These are phyloP conservation scores for Coelopa frigida DNA, from an alignment of 1,140 invertebrate genomes.

Conservation along the genomic window DNA sequence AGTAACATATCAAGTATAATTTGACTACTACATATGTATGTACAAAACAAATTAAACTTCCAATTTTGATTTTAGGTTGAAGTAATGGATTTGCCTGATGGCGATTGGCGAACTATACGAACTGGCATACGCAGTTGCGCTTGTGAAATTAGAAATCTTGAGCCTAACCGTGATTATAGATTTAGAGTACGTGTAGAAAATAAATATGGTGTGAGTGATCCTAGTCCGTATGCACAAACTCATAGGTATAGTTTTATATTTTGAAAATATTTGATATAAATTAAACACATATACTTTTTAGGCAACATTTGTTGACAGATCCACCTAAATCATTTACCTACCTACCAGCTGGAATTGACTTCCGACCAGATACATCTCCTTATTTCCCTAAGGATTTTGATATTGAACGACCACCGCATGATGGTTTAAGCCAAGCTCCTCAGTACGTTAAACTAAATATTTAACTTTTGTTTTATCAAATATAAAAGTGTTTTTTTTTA, in stretches of 20 bases:
- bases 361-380: conserved; percentile 77
- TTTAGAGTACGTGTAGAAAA: conserved; percentile 93
- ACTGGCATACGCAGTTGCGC: conserved; percentile 74
- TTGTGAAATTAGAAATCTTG: conserved; percentile 75
- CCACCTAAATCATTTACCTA: conserved; percentile 73
- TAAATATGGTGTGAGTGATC: conserved; percentile 93
- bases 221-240: conserved; percentile 78
- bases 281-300: conserved; percentile 8
- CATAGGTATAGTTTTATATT: conserved; percentile 46
- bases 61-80: conserved; percentile 65
- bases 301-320: conserved; percentile 71
- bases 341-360: conserved; percentile 71
- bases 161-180: conserved; percentile 83
- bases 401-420: conserved; percentile 75
- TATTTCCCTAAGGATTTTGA: conserved; percentile 88
- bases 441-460: conserved; percentile 30
- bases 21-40: too few species aligned
- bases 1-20: conserved; percentile 78
- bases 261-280: conserved; percentile 18
- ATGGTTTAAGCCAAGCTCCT: conserved; percentile 72
- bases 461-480: neutral
- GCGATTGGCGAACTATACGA: conserved; percentile 79
- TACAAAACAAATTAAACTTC: too few species aligned
- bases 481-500: conserved; percentile 6
- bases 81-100: conserved; percentile 81